Conservation (phyloP, 2,888 invertebrate species). For the Teleiodes luculella region DNA sequence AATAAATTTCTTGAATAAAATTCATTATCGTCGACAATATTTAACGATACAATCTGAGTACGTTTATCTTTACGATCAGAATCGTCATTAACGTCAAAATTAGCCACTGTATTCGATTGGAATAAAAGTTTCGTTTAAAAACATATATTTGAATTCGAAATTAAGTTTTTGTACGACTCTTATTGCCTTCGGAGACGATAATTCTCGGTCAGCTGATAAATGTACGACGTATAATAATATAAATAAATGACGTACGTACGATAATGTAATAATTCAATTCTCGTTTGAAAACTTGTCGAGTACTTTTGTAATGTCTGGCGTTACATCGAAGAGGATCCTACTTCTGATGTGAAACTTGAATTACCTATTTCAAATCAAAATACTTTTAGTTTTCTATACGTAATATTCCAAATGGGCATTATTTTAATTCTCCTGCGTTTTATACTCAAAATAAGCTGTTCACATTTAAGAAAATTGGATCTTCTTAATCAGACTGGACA, state of each 20-base stretch:
- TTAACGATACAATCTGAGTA: not conserved
- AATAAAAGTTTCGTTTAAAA: slow-evolving; percentile 34
- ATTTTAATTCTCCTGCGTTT: not conserved
- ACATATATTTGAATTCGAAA: slow-evolving; percentile 71
- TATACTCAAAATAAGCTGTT: not conserved
- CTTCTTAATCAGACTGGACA: not conserved
- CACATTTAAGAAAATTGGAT: too few species aligned
- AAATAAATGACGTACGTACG: too few species aligned
- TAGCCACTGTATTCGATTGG: slow-evolving; percentile 23
- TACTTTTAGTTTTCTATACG: too few species aligned
- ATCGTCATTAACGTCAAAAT: slow-evolving; percentile 26
- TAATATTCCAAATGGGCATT: too few species aligned
- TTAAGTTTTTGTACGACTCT: slow-evolving; percentile 71
- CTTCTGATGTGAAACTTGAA: not conserved
- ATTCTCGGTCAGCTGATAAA: slow-evolving; percentile 70
- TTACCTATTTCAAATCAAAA: too few species aligned
- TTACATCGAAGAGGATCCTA: not conserved
- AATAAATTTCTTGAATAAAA: not conserved
- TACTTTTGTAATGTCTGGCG: not conserved
- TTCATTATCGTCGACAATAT: not conserved
- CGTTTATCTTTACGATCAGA: slow-evolving; percentile 1
- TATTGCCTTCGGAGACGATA: slow-evolving; percentile 65
- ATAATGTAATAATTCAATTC: slow-evolving; percentile 73
- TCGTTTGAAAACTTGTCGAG: slow-evolving; percentile 58
- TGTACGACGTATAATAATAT: slow-evolving; percentile 71